phyloP scores from a whole-genome alignment of 2,888 invertebrate species.

The Phyto melanocephala region DNA sequence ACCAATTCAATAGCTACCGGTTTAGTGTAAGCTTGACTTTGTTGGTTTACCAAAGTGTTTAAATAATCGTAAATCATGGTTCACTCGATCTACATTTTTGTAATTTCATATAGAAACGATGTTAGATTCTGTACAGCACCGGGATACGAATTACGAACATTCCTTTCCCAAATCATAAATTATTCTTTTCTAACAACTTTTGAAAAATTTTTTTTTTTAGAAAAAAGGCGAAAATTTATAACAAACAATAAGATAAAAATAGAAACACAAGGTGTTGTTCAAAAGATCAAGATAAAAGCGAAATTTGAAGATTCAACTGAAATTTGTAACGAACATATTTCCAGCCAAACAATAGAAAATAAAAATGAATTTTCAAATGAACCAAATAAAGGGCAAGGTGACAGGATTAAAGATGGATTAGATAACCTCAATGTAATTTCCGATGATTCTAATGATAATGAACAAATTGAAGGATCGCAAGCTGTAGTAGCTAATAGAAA shows the following conservation, averaged over 20 bases:
- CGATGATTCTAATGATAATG: background rate
- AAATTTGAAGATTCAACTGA: background rate
- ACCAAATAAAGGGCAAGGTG: too few relatives aligned
- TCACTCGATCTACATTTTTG: too few relatives aligned
- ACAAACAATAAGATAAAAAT: conserved; percentile 4
- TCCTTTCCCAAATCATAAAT: too few relatives aligned
- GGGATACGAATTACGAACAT: too few relatives aligned
- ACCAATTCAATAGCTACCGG: too few relatives aligned
- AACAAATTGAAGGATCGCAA: too few relatives aligned
- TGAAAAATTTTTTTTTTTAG: conserved; percentile 23
- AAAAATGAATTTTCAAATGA: too few relatives aligned
- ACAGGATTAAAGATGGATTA: too few relatives aligned
- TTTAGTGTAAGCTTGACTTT: too few relatives aligned
- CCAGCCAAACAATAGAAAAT: background rate
- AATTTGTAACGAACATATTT: too few relatives aligned
- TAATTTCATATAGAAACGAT: background rate
- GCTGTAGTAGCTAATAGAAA: background rate
- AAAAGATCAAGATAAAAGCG: background rate
- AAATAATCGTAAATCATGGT: background rate
- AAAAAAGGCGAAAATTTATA: background rate
- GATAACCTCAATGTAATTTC: too few relatives aligned
- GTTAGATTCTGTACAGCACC: background rate
- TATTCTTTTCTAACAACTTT: conserved; percentile 2
- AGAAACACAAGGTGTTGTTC: background rate
- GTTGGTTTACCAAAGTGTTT: too few relatives aligned